These are phyloP conservation scores for Mythimna lalbum DNA, from an alignment of 2,888 invertebrate species.

Conservation along the genomic window DNA sequence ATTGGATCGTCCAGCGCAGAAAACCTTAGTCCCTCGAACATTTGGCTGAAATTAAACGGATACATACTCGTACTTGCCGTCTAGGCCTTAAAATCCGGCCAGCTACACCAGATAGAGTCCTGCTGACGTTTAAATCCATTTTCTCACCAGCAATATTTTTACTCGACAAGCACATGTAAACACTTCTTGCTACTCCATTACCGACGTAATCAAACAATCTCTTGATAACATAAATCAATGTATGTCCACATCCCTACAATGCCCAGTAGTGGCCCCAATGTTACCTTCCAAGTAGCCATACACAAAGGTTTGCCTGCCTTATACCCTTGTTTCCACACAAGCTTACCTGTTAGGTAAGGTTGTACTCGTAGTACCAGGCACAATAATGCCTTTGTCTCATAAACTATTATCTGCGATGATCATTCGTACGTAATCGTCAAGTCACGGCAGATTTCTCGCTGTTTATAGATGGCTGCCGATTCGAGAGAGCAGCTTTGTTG, in stretches of 20 bases:
- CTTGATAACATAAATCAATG: background rate
- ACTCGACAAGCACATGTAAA: too few species aligned
- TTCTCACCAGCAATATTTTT: too few species aligned
- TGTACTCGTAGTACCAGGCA: slow-evolving; percentile 42
- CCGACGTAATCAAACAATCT: background rate
- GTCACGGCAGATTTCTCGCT: slow-evolving; percentile 79
- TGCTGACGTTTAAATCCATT: too few species aligned
- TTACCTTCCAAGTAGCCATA: too few species aligned
- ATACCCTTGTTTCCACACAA: too few species aligned
- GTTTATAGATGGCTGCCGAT: slow-evolving; percentile 75
- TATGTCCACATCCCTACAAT: background rate
- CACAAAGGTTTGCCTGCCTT: too few species aligned
- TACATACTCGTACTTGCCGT: too few species aligned
- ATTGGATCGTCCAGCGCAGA: slow-evolving; percentile 47
- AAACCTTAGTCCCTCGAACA: background rate
- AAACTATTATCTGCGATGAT: slow-evolving; percentile 63
- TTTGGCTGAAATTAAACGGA: too few species aligned
- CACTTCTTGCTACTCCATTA: background rate
- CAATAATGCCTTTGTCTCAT: slow-evolving; percentile 62
- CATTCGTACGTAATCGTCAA: slow-evolving; percentile 71
- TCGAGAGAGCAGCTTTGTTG: slow-evolving; percentile 65
- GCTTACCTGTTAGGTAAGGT: too few species aligned
- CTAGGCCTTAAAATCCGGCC: too few species aligned
- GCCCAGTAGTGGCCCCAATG: background rate
- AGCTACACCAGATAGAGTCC: too few species aligned